Percentiles rank a stretch among this genome's conserved stretches.
Evolutionary conservation across 2,888 invertebrate species (phyloP).

Genomic region (Cantharis flavilabris): DNA sequence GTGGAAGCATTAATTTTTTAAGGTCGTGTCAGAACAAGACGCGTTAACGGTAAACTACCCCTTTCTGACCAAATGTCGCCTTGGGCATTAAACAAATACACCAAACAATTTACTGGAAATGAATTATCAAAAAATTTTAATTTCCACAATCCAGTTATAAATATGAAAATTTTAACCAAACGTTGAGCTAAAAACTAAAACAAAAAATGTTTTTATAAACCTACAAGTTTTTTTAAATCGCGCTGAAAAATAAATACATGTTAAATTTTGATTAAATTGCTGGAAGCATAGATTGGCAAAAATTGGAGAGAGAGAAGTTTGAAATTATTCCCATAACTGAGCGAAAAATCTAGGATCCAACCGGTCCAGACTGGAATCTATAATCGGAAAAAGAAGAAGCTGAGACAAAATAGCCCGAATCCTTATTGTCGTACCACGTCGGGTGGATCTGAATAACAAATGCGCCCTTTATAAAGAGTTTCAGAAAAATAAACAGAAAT

Average conservation of each 20-base stretch:
- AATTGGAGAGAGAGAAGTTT: neutral
- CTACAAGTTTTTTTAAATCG: neutral
- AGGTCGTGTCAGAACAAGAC: constrained; percentile 47
- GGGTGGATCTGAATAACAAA: too few relatives aligned
- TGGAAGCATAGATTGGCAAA: neutral
- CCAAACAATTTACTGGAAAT: constrained; percentile 44
- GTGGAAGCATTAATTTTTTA: constrained; percentile 39
- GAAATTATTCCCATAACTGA: too few relatives aligned
- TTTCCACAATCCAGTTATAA: neutral
- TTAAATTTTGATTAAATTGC: neutral
- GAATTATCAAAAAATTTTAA: constrained; percentile 40
- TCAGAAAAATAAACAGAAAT: too few relatives aligned
- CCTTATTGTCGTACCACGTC: too few relatives aligned
- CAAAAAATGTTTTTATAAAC: neutral
- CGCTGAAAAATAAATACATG: neutral
- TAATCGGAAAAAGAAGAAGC: too few relatives aligned
- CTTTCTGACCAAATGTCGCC: constrained; percentile 36
- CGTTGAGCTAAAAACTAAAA: neutral
- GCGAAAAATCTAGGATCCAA: too few relatives aligned
- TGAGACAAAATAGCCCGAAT: too few relatives aligned
- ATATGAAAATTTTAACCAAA: neutral
- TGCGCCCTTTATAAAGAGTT: too few relatives aligned
- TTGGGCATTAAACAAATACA: constrained; percentile 34
- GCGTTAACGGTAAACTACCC: constrained; percentile 37
- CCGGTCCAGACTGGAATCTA: too few relatives aligned